Evolutionary conservation across 1,140 invertebrate genomes (phyloP), one percentile per base, ranked within the genome.

Genomic region (Procambarus virginalis): DNA sequence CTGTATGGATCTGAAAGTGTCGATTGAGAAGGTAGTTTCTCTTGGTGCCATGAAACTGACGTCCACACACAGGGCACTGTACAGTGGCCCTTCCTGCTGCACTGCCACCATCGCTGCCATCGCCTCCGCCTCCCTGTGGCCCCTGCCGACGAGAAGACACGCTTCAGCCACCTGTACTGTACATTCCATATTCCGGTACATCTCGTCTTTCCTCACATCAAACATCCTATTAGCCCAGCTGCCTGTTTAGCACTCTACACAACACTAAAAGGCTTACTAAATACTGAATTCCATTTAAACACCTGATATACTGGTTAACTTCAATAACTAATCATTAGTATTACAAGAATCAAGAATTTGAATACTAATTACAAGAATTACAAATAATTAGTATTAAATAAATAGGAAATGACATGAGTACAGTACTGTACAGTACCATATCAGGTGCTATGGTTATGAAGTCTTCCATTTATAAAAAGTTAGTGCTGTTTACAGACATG

Each of bases 41-140:
- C 81, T 89, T 89, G 87, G 81, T 89, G 87, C 87, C 87, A 9
- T 89, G 87, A 82, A 89, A 89, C 81, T 89, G 87, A 51, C 87
- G 87, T 45, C 87, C 87, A 78, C 87, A 89, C 45, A 89, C 81
- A 22, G 87, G 81, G 75, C 87, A 89, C 75, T 89, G 87, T 64
- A 84, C 87, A 68, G 55, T 68, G 70, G 87, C 70, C 51, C 87
- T 77, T 51, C 70, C 81, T 22, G 87, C 87, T 49, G 70, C 81
- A n/a, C 87, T 75, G 51, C 76, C 81, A 73, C 58, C 48, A 49
- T 78, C 87, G 55, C 75, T 60, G 64, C 81, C 87, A 49, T 78
- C 87, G 68, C 70, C 70, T 73, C 51, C 81, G 20, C n/a, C 70
- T 85, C 75, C 70, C 49, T 85, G 70, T 76, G 83, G 83, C 80